These are phyloP conservation scores for Ochropacha duplaris DNA, from an alignment of 2,888 invertebrate species.

Conservation along the genomic window DNA sequence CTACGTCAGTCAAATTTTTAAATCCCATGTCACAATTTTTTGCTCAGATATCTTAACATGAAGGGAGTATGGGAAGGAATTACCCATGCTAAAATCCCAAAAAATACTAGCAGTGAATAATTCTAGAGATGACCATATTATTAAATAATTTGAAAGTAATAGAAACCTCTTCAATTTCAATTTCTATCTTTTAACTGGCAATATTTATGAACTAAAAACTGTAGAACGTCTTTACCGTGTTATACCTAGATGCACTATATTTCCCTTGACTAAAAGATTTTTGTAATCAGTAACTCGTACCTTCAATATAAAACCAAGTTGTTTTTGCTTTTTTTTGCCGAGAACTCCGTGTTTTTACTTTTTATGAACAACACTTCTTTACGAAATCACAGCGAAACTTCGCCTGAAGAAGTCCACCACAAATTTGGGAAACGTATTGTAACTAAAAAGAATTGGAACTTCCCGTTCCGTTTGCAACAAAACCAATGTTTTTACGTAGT, in stretches of 20 bases:
- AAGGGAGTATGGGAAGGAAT: conserved; percentile 8
- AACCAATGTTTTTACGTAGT: conserved; percentile 24
- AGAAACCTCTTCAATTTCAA: background rate
- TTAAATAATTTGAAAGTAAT: no score
- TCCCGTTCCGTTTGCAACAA: background rate
- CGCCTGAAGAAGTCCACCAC: background rate
- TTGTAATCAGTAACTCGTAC: background rate
- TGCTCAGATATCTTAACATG: conserved; percentile 45
- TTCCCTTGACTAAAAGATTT: no score
- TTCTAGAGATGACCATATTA: no score
- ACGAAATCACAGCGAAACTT: background rate
- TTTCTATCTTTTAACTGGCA: background rate
- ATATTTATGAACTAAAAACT: no score
- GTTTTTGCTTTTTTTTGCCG: background rate
- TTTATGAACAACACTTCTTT: background rate
- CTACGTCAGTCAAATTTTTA: conserved; percentile 52
- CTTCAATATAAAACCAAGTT: background rate
- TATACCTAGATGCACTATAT: no score
- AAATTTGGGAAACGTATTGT: background rate
- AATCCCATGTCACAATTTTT: conserved; percentile 46
- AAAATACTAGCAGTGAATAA: no score
- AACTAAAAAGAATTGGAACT: background rate
- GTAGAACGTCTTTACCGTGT: no score
- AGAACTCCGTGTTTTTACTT: background rate
- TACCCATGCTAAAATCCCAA: background rate